A percentile compares a stretch with the other conserved stretches of the same genome.
phyloP scores from a whole-genome alignment of 1,140 invertebrate genomes.

The Dinothrombium tinctorium region DNA sequence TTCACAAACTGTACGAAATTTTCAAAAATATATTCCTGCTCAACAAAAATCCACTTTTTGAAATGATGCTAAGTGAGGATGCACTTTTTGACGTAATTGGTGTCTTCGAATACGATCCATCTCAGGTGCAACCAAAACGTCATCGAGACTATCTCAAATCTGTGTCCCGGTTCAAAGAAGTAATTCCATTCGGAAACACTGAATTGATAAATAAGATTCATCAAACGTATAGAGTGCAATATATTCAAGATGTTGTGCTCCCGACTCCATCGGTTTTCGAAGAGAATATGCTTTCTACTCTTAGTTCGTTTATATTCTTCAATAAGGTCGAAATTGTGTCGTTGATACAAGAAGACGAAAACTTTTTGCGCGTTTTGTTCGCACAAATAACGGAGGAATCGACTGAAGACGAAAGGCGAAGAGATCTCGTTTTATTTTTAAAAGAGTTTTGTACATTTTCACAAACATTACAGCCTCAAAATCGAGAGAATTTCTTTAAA shows the following conservation, averaged over 20 bases:
- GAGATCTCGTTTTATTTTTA: conserved; percentile 85
- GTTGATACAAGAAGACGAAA: conserved; percentile 91
- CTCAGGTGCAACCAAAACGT: conserved; percentile 46
- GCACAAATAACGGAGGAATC: conserved; percentile 66
- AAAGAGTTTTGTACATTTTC: conserved; percentile 99
- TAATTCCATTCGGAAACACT: conserved; percentile 81
- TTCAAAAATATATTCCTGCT: conserved; percentile 97
- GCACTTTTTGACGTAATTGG: conserved; percentile 77
- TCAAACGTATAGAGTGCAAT: conserved; percentile 97
- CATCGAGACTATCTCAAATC: conserved; percentile 88
- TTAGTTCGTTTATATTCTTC: conserved; percentile 98
- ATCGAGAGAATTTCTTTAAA: conserved; percentile 91
- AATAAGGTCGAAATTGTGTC: conserved; percentile 99
- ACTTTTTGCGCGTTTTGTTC: conserved; percentile 83
- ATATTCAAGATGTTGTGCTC: conserved; percentile 96
- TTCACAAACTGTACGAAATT: conserved; percentile 92
- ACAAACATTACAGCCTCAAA: conserved; percentile 85
- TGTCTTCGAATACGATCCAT: conserved; percentile 90
- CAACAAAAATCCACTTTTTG: conserved; percentile 90
- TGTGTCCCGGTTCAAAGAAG: conserved; percentile 37
- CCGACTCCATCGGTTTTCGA: conserved; percentile 98
- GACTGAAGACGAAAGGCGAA: conserved; percentile 54
- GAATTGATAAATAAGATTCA: conserved; percentile 95
- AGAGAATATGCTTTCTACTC: conserved; percentile 88
- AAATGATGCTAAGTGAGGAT: conserved; percentile 72